phyloP scores from a whole-genome alignment of 2,797 vertebrate species.

The Diglossa cyanea region DNA sequence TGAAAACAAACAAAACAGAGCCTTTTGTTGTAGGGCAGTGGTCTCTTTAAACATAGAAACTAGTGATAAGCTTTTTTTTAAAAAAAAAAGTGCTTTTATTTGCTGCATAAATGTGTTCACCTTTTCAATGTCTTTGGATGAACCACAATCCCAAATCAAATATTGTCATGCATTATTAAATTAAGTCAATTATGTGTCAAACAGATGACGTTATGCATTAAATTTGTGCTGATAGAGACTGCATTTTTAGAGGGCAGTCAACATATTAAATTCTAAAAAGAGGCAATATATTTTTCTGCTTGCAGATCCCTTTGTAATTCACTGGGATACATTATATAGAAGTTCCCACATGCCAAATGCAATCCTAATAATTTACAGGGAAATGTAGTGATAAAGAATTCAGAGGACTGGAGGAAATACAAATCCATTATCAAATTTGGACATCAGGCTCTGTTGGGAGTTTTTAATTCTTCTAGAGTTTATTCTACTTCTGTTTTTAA shows the following conservation, averaged over 20 bases:
- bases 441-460: constrained; percentile 34
- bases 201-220: constrained; percentile 23
- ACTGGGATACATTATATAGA: not conserved
- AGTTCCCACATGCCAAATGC: constrained; percentile 4
- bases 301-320: constrained; percentile 36
- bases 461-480: constrained; percentile 59
- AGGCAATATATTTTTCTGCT: not conserved
- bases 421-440: constrained; percentile 53
- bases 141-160: constrained; percentile 37
- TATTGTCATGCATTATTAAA: constrained; percentile 53
- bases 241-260: constrained; percentile 39
- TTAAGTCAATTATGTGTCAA: constrained; percentile 53
- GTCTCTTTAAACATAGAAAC: not conserved
- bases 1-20: not conserved
- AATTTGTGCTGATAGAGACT: constrained; percentile 24
- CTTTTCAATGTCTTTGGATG: constrained; percentile 25
- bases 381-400: constrained; percentile 54
- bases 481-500: constrained; percentile 64
- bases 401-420: constrained; percentile 31
- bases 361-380: constrained; percentile 45
- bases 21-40: not conserved
- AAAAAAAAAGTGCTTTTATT: not conserved
- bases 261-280: constrained; percentile 22
- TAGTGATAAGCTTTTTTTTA: not conserved
- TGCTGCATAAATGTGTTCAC: not conserved